Conservation (phyloP, 2,113 vertebrate species). For the Carassius gibelio region DNA sequence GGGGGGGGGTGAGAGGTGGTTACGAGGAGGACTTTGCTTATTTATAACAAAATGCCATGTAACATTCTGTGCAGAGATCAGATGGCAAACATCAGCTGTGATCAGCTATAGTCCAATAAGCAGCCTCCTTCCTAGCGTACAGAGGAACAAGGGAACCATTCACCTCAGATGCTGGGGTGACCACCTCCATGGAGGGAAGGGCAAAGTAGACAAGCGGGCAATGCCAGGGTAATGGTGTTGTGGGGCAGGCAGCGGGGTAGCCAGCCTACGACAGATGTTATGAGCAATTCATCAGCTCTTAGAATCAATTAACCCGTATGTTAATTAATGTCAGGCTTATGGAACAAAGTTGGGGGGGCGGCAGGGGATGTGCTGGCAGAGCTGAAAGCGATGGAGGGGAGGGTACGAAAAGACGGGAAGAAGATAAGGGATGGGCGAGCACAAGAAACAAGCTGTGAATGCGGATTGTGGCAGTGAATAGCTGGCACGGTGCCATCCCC, state of each 20-base stretch:
- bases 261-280: slow-evolving; percentile 79
- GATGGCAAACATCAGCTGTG: slow-evolving; percentile 68
- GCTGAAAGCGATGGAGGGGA: slow-evolving; percentile 70
- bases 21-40: slow-evolving; percentile 63
- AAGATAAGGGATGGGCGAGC: slow-evolving; percentile 84
- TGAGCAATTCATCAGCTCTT: slow-evolving; percentile 89
- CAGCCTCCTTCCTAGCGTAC: slow-evolving; percentile 63
- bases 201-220: slow-evolving; percentile 55
- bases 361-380: slow-evolving; percentile 50
- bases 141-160: slow-evolving; percentile 49
- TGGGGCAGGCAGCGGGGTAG: slow-evolving; percentile 58
- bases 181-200: slow-evolving; percentile 66
- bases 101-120: slow-evolving; percentile 75
- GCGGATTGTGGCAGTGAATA: slow-evolving; percentile 94
- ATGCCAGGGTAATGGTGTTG: slow-evolving; percentile 59
- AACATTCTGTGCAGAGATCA: slow-evolving; percentile 63
- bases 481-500: slow-evolving; percentile 99
- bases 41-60: slow-evolving; percentile 71
- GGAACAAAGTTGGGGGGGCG: slow-evolving; percentile 79
- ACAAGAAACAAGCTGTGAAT: slow-evolving; percentile 93
- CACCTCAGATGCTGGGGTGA: slow-evolving; percentile 58
- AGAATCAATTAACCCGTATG: slow-evolving; percentile 96
- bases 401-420: slow-evolving; percentile 65
- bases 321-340: slow-evolving; percentile 97
- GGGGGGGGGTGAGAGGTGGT: slow-evolving; percentile 58